Evolutionary conservation across 2,797 vertebrate species (phyloP).

Genomic region (Pantherophis vulpinus): DNA sequence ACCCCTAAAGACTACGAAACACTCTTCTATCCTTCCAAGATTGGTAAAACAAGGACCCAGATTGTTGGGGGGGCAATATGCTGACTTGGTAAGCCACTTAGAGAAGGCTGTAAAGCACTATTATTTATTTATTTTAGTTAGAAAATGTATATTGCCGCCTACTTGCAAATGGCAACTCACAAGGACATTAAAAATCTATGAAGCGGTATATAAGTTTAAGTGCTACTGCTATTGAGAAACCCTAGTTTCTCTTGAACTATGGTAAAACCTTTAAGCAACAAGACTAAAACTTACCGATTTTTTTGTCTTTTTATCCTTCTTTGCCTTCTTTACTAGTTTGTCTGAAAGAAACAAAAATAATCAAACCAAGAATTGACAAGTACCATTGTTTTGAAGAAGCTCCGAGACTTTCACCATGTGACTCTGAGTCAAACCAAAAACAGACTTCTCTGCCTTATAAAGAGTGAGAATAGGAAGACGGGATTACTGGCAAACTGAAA

Average conservation of each 20-base stretch:
- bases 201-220: neutral
- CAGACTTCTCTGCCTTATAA: neutral
- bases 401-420: no score
- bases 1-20: neutral
- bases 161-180: no score
- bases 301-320: conserved; percentile 78
- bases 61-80: neutral
- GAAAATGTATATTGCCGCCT: no score
- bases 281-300: conserved; percentile 80
- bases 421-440: neutral
- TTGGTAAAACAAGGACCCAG: neutral
- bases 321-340: conserved; percentile 68
- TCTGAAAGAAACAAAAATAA: conserved; percentile 59
- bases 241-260: neutral
- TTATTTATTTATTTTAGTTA: no score
- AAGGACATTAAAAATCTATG: neutral
- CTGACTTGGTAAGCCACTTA: neutral
- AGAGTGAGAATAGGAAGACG: neutral
- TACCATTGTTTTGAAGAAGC: neutral
- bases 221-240: neutral
- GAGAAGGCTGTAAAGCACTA: neutral
- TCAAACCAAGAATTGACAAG: neutral
- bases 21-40: neutral
- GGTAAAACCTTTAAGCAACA: no score
- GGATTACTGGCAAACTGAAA: neutral